These are phyloP conservation scores for Enteromius mattozi DNA, from an alignment of 2,797 vertebrate genomes.

Conservation along the genomic window DNA sequence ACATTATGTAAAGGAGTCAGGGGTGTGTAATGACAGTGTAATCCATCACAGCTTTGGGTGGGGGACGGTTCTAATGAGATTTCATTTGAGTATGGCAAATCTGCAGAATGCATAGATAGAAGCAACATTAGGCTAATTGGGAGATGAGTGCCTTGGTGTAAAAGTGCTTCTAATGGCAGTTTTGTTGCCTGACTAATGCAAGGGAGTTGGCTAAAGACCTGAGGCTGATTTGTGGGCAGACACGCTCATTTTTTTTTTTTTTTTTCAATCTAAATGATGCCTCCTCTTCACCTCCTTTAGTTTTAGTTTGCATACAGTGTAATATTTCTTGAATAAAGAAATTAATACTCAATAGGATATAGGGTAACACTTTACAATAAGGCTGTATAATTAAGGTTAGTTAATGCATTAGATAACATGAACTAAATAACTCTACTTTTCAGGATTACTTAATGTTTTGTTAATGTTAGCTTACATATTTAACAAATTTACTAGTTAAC, in stretches of 20 bases:
- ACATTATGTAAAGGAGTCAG: slow-evolving; percentile 98
- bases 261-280: slow-evolving; percentile 23
- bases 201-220: slow-evolving; percentile 88
- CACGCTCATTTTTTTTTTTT: slow-evolving; percentile 29
- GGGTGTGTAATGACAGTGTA: slow-evolving; percentile 99
- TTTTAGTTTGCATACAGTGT: slow-evolving; percentile 27
- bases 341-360: slow-evolving; percentile 3
- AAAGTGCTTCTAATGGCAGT: slow-evolving; percentile 99
- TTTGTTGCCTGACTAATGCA: slow-evolving; percentile 96
- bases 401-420: too few species aligned
- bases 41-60: slow-evolving; percentile 98
- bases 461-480: too few species aligned
- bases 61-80: slow-evolving; percentile 98
- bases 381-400: too few species aligned
- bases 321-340: slow-evolving; percentile 35
- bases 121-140: slow-evolving; percentile 99
- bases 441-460: too few species aligned
- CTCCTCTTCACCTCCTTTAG: slow-evolving; percentile 14
- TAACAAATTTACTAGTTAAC: too few species aligned
- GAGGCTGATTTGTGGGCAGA: slow-evolving; percentile 73
- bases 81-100: slow-evolving; percentile 88
- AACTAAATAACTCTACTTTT: too few species aligned
- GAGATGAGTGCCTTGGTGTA: slow-evolving; percentile 99
- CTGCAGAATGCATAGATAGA: slow-evolving; percentile 94
- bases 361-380: too few species aligned